These are phyloP conservation scores for Labeo rohita DNA, from an alignment of 2,113 vertebrate genomes.

Conservation along the genomic window DNA sequence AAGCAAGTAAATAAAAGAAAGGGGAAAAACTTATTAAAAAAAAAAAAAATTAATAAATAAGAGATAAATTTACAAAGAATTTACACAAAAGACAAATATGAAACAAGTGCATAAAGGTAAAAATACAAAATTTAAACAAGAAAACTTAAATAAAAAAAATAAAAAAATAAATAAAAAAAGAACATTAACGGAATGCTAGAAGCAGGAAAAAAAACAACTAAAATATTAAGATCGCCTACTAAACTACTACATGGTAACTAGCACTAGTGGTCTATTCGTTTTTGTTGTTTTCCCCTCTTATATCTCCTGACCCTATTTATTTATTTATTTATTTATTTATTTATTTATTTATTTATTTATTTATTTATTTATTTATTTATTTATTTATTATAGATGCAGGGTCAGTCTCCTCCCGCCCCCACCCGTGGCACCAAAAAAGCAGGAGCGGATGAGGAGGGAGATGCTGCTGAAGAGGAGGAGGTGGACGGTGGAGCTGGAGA, in stretches of 20 bases:
- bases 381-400: constrained; percentile 83
- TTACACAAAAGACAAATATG: too few relatives aligned
- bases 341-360: not conserved
- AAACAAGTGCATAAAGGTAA: too few relatives aligned
- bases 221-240: not conserved
- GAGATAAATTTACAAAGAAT: too few relatives aligned
- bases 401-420: constrained; percentile 86
- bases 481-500: constrained; percentile 82
- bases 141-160: too few relatives aligned
- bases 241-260: not conserved
- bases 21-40: too few relatives aligned
- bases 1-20: too few relatives aligned
- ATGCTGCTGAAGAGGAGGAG: constrained; percentile 83
- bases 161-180: too few relatives aligned
- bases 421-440: constrained; percentile 76
- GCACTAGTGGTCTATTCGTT: too few relatives aligned
- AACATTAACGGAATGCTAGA: too few relatives aligned
- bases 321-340: not conserved
- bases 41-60: too few relatives aligned
- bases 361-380: not conserved
- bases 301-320: not conserved
- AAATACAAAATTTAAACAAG: too few relatives aligned
- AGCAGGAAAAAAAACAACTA: too few relatives aligned
- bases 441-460: constrained; percentile 68
- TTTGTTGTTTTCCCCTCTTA: not conserved